phyloP scores from a whole-genome alignment of 2,113 vertebrate genomes.

The Epinephelus moara region DNA sequence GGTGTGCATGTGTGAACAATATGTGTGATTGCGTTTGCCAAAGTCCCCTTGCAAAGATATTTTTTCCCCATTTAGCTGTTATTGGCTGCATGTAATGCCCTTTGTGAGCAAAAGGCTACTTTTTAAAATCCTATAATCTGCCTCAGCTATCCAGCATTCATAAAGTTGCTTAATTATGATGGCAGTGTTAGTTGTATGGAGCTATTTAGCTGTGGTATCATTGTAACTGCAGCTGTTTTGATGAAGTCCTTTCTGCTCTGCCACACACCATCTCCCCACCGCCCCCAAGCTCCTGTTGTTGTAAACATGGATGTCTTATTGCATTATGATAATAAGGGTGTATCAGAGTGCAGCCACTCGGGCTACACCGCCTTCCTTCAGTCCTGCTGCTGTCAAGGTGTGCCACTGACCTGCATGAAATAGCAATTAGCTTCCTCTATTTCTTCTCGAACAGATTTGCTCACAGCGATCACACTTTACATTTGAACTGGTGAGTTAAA shows the following conservation, averaged over 20 bases:
- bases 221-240: conserved; percentile 49
- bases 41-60: not conserved
- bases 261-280: conserved; percentile 37
- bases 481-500: not conserved
- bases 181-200: conserved; percentile 16
- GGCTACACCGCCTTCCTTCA: conserved; percentile 30
- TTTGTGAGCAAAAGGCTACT: conserved; percentile 18
- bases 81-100: conserved; percentile 15
- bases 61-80: conserved; percentile 22
- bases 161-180: conserved; percentile 20
- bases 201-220: conserved; percentile 24
- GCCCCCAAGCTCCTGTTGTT: conserved; percentile 52
- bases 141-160: conserved; percentile 18
- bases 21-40: conserved; percentile 14
- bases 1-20: conserved; percentile 30
- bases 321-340: conserved; percentile 66
- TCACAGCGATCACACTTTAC: not conserved
- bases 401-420: conserved; percentile 28
- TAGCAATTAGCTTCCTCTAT: conserved; percentile 21
- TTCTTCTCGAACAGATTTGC: conserved; percentile 6
- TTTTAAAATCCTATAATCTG: conserved; percentile 11
- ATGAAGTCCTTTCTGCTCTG: conserved; percentile 58
- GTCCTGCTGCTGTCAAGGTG: conserved; percentile 38
- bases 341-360: conserved; percentile 28
- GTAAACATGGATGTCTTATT: conserved; percentile 70